Conservation (phyloP, 2,113 vertebrate genomes). For the Hydrolagus affinis region DNA sequence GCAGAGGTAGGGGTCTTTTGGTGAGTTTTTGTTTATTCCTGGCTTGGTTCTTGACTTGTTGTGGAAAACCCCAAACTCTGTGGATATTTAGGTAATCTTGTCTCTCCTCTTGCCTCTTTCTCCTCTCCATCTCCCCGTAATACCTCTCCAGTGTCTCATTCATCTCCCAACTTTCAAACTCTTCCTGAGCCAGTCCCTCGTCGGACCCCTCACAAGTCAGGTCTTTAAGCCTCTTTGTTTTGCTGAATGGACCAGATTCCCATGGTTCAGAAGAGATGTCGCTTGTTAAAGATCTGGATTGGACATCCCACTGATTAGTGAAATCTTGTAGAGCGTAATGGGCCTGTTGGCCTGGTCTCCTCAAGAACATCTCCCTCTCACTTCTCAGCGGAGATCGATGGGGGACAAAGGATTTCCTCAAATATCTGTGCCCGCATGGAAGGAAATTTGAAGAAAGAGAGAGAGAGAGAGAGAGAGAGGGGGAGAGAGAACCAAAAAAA, state of each 20-base stretch:
- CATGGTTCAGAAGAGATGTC: background rate
- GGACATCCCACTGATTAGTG: constrained; percentile 26
- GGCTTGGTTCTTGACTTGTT: background rate
- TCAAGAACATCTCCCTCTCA: background rate
- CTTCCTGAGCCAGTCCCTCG: background rate
- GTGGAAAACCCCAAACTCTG: background rate
- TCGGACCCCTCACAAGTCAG: background rate
- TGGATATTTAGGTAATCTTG: background rate
- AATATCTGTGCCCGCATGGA: background rate
- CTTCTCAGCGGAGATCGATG: constrained; percentile 12
- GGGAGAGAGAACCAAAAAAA: background rate
- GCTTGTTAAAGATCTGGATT: background rate
- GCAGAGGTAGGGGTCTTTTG: background rate
- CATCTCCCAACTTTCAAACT: background rate
- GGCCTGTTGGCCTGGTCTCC: background rate
- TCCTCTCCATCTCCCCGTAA: background rate
- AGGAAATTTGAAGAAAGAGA: background rate
- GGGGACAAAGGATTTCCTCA: constrained; percentile 4
- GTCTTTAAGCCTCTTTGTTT: background rate
- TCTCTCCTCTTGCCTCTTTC: background rate
- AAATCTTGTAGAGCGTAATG: constrained; percentile 37
- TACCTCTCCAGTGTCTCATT: background rate
- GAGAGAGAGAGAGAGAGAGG: background rate
- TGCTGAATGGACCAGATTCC: background rate
- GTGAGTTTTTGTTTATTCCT: background rate